Base-by-base conservation (phyloP, 2,888 invertebrate genomes). In the Eupithecia subfuscata region DNA sequence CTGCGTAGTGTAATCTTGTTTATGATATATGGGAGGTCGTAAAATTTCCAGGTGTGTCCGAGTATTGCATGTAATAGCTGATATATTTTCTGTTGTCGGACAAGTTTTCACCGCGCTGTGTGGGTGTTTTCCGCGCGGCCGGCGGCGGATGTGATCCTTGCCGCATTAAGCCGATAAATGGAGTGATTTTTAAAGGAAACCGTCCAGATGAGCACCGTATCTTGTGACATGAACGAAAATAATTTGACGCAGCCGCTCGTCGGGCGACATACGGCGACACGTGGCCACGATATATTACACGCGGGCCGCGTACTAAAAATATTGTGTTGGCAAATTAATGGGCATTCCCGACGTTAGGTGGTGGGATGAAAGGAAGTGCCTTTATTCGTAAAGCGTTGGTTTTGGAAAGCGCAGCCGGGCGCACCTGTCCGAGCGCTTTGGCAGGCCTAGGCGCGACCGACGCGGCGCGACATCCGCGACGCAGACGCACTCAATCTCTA, bases 251-350 rank as follows among this genome's bases (percentile, higher is more conserved):
- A 93, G 94, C 92, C 94, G 94, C 87, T 92, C 91, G 87, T 86
- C 90, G 89, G 88, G 91, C 94, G 94, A 95, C 95, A 94, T 93
- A 93, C 93, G 95, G 93, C 90, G 93, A 94, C 95, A 95, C 95
- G 95, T 95, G 95, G 92, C 89, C 88, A 89, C 94, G 94, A 95
- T 95, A 95, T 95, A 95, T 95, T 95, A 95, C 94, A 93, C 92
- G 91, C 94, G 91, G 91, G 92, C 91, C 92, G 94, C 90, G 91
- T 89, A 95, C 95, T 95, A 95, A 95, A 95, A 95, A 95, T 95
- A 95, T 95, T 95, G 94, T 94, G 95, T 94, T 95, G 95, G 95
- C 95, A 95, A 95, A 95, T 95, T 95, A 95, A 95, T 95, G 95
- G 94, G 95, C 95, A 95, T 95, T 95, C 95, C 89, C 92, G 92